These are phyloP conservation scores for Opisthocomus hoazin DNA, from an alignment of 2,113 vertebrate species.

Conservation along the genomic window DNA sequence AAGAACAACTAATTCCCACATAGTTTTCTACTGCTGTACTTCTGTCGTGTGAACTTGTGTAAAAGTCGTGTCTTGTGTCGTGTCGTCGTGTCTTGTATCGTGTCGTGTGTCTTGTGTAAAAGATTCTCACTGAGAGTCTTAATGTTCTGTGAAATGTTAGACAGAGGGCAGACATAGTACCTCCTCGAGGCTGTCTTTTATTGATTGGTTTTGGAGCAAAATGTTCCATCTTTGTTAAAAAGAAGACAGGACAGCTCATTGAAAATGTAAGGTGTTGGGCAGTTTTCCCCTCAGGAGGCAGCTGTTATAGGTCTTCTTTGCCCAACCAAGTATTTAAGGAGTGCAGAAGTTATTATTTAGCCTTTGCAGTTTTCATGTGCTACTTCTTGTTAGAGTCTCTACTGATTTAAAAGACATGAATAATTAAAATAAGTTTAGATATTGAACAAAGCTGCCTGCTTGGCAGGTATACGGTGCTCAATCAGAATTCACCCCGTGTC, in stretches of 20 bases:
- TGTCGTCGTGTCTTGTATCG: too few relatives aligned
- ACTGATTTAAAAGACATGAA: background rate
- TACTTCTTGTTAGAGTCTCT: background rate
- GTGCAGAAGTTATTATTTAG: background rate
- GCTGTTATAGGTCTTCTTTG: background rate
- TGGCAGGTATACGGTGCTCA: background rate
- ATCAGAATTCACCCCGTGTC: background rate
- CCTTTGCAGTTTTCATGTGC: background rate
- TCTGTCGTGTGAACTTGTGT: background rate
- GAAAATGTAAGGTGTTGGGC: background rate
- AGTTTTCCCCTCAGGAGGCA: background rate
- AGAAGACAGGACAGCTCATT: background rate
- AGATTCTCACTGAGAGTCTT: background rate
- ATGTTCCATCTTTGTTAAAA: background rate
- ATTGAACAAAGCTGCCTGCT: background rate
- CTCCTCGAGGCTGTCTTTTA: background rate
- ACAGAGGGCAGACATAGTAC: background rate
- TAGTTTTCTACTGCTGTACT: background rate
- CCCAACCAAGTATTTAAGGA: background rate
- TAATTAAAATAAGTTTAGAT: slow-evolving; percentile 13
- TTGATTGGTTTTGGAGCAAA: background rate
- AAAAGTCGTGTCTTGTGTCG: too few relatives aligned
- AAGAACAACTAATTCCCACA: background rate
- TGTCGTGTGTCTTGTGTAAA: too few relatives aligned
- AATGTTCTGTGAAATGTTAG: background rate